Evolutionary conservation across 2,888 invertebrate genomes (phyloP), one percentile per base, ranked within the genome.

Genomic region (Heliconius sara): DNA sequence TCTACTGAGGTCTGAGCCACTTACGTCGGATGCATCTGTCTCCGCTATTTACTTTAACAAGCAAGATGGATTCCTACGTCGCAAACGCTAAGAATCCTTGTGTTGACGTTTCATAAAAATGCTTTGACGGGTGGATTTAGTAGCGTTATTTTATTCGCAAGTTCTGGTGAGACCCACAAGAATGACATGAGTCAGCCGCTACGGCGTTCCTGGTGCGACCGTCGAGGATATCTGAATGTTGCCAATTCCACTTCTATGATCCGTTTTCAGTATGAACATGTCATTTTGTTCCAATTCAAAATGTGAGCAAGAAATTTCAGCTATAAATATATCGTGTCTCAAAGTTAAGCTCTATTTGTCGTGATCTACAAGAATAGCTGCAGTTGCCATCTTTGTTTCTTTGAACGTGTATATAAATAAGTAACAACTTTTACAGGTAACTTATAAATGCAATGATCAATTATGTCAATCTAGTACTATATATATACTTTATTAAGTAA

Each of bases 101-200:
- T 19, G 34, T 72, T 73, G 73, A 74, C 39, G 39, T 78, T 67
- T 73, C 73, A 78, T 67, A 73, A 73, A 78, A 78, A 73, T 78
- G 73, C 78, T 78, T 73, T 73, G 78, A 57, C 2, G 65, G 39
- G 12, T 73, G 73, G 22, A 78, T 73, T 57, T 78, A 39, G 57
- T 78, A 77, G 47, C n/a, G 47, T 52, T 78, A 67, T 78, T 73
- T 66, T 66, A 78, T 73, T 73, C 52, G 4, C 25, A 78, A 78
- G 10, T 52, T 52, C 34, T 73, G 34, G 43, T 52, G 39, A 78
- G 52, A 73, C 25, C 78, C 73, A 34, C 66, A 78, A 73, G 73
- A 78, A 78, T 78, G 73, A 67, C 72, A 78, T 78, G 66, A 72
- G 66, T 65, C 78, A 78, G 34, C 72, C 66, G 71, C 57, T 30